Conservation (phyloP, 2,113 vertebrate genomes). For the Camelus bactrianus region DNA sequence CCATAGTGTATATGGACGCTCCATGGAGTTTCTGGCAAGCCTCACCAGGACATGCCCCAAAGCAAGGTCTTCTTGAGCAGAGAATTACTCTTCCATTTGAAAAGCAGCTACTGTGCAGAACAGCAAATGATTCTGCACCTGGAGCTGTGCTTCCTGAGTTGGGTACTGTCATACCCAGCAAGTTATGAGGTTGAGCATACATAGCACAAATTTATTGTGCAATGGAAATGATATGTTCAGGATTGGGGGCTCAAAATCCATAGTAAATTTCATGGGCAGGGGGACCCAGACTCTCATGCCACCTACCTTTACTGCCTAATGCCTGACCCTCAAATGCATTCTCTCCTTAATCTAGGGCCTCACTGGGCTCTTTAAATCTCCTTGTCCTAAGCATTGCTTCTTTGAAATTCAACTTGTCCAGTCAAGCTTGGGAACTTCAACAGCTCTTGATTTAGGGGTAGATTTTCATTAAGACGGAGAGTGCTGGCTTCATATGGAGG, state of each 20-base stretch:
- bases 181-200: not conserved
- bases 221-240: not conserved
- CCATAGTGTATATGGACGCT: not conserved
- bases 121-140: not conserved
- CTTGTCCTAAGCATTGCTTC: not conserved
- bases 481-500: not conserved
- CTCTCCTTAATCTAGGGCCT: not conserved
- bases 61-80: not conserved
- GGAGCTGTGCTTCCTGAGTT: not conserved
- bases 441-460: not conserved
- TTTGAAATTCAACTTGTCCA: not conserved
- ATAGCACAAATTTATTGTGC: not conserved
- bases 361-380: not conserved
- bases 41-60: not conserved
- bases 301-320: not conserved
- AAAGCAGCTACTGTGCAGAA: not conserved
- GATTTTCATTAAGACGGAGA: constrained; percentile 18
- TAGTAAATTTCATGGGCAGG: not conserved
- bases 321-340: not conserved
- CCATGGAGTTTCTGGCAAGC: not conserved
- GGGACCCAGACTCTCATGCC: not conserved
- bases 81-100: not conserved
- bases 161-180: not conserved
- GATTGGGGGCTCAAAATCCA: not conserved
- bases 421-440: not conserved